phyloP scores from a whole-genome alignment of 2,113 vertebrate genomes.

The Macrotus californicus region DNA sequence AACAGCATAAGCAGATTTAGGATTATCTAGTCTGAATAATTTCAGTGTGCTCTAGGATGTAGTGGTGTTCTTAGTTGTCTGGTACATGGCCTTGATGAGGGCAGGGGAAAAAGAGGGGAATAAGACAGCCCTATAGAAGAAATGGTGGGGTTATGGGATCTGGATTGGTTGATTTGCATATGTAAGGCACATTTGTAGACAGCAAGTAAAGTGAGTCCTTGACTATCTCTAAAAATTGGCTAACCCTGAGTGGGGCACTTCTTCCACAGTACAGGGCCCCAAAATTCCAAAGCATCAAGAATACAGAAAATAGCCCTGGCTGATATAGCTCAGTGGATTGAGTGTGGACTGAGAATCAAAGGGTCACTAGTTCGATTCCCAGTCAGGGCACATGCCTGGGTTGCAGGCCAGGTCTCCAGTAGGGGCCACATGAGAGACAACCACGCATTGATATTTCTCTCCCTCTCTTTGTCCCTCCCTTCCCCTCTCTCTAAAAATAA shows the following conservation, averaged over 20 bases:
- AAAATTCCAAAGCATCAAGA: neutral
- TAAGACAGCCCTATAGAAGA: neutral
- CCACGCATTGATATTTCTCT: no score
- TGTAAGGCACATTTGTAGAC: neutral
- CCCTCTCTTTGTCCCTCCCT: no score
- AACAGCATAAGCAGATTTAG: neutral
- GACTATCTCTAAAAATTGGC: neutral
- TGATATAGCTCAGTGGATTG: no score
- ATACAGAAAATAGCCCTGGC: neutral
- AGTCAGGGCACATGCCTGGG: no score
- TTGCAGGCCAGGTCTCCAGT: no score
- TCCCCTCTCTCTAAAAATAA: no score
- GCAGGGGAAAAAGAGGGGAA: neutral
- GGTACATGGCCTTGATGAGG: no score
- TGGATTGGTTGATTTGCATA: neutral
- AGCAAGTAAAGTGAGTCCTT: fast-evolving
- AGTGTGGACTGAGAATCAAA: no score
- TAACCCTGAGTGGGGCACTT: neutral
- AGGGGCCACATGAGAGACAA: no score
- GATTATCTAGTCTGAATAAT: neutral
- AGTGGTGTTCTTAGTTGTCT: neutral
- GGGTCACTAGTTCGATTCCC: no score
- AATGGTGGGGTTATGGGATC: neutral
- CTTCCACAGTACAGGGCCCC: neutral
- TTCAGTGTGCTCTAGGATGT: no score